Conservation (phyloP, 35 echinoderm and acorn worm species). For the Apostichopus californicus region DNA sequence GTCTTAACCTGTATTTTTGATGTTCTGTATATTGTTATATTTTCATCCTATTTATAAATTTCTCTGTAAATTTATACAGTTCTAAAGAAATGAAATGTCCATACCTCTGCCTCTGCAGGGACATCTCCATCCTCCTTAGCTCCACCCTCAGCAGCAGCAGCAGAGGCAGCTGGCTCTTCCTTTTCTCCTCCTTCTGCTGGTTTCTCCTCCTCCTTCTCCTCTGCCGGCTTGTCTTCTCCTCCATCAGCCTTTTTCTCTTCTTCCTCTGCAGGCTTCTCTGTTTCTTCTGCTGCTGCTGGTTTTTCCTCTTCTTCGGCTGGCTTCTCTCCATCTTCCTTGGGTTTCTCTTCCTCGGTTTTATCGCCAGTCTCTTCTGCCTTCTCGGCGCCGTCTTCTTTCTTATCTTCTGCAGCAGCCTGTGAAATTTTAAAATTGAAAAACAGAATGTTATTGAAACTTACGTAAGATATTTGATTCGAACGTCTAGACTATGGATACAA, state of each 20-base stretch:
- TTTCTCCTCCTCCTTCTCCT: not conserved
- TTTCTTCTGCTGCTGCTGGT: not conserved
- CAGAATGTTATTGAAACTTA: too few relatives aligned
- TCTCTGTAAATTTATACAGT: too few relatives aligned
- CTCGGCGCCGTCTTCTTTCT: not conserved
- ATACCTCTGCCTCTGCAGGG: not conserved
- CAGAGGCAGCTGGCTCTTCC: not conserved
- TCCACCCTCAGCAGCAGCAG: not conserved
- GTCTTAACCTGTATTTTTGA: too few relatives aligned
- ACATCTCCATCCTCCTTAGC: conserved; percentile 11
- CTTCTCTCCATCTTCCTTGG: not conserved
- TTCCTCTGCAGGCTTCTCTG: conserved; percentile 26
- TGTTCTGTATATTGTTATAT: too few relatives aligned
- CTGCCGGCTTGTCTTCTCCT: not conserved
- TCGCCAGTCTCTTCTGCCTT: conserved; percentile 13
- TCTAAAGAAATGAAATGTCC: too few relatives aligned
- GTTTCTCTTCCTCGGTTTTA: conserved; percentile 30
- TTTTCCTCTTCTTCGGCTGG: conserved; percentile 11
- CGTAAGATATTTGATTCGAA: too few relatives aligned
- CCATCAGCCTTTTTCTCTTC: not conserved
- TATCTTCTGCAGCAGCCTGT: not conserved
- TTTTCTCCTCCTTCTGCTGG: not conserved
- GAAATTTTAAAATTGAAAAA: not conserved
- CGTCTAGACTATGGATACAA: too few relatives aligned
- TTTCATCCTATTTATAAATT: too few relatives aligned